Evolutionary conservation across 2,797 vertebrate genomes (phyloP).

Genomic region (Poliocrania exsul): DNA sequence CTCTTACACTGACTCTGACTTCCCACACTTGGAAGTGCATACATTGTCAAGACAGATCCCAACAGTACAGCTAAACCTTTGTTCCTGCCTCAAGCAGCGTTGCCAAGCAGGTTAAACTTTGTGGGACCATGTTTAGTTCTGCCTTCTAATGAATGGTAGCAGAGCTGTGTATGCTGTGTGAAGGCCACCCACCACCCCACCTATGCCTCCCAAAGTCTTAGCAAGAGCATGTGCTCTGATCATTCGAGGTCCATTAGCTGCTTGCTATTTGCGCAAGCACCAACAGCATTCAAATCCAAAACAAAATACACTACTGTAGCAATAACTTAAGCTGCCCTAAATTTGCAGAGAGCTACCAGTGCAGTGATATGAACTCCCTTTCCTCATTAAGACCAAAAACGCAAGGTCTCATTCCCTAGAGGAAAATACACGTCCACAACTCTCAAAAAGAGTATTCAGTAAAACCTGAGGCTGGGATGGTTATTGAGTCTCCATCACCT

Average conservation of each 20-base stretch:
- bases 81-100: background rate
- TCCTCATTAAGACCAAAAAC: background rate
- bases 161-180: background rate
- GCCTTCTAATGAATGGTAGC: background rate
- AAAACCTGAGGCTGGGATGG: background rate
- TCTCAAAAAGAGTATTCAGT: background rate
- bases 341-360: background rate
- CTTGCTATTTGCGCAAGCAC: background rate
- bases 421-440: background rate
- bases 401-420: fast-evolving
- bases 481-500: background rate
- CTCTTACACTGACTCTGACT: background rate
- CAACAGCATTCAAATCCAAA: background rate
- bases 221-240: background rate
- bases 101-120: background rate
- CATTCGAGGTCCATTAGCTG: background rate
- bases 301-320: background rate
- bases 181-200: background rate
- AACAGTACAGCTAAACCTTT: background rate
- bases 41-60: background rate
- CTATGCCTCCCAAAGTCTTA: background rate
- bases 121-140: background rate
- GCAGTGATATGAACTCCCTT: background rate
- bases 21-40: background rate
- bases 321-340: background rate